Conservation (phyloP, 2,888 invertebrate species). For the Polia nebulosa region DNA sequence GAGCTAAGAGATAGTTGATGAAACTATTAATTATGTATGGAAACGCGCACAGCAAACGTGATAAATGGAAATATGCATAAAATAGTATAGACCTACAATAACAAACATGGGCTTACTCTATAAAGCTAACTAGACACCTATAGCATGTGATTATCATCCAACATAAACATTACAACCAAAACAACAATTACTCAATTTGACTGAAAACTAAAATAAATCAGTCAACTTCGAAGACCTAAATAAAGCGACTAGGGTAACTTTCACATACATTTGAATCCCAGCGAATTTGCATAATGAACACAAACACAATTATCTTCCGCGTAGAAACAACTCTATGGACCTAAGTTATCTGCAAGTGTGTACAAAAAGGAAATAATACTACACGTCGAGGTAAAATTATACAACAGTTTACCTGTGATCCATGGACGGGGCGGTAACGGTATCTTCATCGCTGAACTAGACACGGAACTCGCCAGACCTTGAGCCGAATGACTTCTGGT, state of each 20-base stretch:
- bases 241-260: slow-evolving; percentile 40
- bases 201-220: slow-evolving; percentile 17
- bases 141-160: slow-evolving; percentile 1
- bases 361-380: slow-evolving; percentile 18
- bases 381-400: slow-evolving; percentile 59
- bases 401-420: slow-evolving; percentile 83
- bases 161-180: slow-evolving; percentile 16
- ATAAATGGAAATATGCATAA: not conserved
- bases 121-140: not conserved
- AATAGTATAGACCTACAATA: slow-evolving; percentile 19
- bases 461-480: slow-evolving; percentile 81
- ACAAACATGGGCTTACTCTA: slow-evolving; percentile 17
- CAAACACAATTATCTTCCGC: slow-evolving; percentile 41
- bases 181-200: slow-evolving; percentile 24
- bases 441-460: slow-evolving; percentile 86
- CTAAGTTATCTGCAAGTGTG: not conserved
- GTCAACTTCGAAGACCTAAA: slow-evolving; percentile 22
- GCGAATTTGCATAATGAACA: slow-evolving; percentile 24
- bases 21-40: slow-evolving; percentile 1
- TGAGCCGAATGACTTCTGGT: slow-evolving; percentile 86
- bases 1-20: not conserved
- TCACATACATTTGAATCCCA: slow-evolving; percentile 32
- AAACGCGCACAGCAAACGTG: slow-evolving; percentile 27
- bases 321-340: slow-evolving; percentile 21
- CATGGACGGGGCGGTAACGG: slow-evolving; percentile 89